Evolutionary conservation across 2,888 invertebrate genomes (phyloP).

Genomic region (Pachycephus smyrnensis): DNA sequence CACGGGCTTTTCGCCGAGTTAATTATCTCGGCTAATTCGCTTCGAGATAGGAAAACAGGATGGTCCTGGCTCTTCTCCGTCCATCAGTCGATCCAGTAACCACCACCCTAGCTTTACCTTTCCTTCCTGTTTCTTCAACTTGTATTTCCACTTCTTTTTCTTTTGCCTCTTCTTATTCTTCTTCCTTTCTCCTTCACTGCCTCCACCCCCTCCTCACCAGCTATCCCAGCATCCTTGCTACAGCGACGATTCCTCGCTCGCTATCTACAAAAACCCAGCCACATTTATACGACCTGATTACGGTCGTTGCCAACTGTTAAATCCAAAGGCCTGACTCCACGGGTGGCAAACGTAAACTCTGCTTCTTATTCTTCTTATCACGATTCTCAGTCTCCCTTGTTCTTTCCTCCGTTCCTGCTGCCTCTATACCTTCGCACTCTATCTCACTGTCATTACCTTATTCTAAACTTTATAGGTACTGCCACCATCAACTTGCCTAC

Average conservation of each 20-base stretch:
- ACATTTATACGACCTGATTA: slow-evolving; percentile 57
- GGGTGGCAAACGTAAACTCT: no score
- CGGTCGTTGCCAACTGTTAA: slow-evolving; percentile 38
- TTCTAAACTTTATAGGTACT: no score
- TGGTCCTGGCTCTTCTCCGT: slow-evolving; percentile 19
- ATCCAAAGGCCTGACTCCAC: slow-evolving; percentile 1
- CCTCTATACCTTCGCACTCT: no score
- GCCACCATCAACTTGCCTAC: no score
- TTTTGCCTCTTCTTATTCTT: background rate
- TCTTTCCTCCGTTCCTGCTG: no score
- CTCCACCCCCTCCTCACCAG: slow-evolving; percentile 1
- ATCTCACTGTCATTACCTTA: no score
- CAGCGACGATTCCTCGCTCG: slow-evolving; percentile 6
- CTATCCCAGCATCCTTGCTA: background rate
- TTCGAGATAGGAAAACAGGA: slow-evolving; percentile 42
- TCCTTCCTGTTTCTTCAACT: background rate
- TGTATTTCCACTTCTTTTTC: slow-evolving; percentile 9
- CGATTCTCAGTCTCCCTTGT: no score
- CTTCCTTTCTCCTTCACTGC: slow-evolving; percentile 21
- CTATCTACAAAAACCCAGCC: slow-evolving; percentile 49
- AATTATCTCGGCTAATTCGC: slow-evolving; percentile 51
- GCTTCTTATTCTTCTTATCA: no score
- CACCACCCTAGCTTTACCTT: no score
- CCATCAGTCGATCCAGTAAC: background rate
- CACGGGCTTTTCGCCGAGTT: slow-evolving; percentile 30